Evolutionary conservation across 2,797 vertebrate genomes (phyloP), one percentile per base, ranked within the genome.

Genomic region (Mionectes olivaceus): DNA sequence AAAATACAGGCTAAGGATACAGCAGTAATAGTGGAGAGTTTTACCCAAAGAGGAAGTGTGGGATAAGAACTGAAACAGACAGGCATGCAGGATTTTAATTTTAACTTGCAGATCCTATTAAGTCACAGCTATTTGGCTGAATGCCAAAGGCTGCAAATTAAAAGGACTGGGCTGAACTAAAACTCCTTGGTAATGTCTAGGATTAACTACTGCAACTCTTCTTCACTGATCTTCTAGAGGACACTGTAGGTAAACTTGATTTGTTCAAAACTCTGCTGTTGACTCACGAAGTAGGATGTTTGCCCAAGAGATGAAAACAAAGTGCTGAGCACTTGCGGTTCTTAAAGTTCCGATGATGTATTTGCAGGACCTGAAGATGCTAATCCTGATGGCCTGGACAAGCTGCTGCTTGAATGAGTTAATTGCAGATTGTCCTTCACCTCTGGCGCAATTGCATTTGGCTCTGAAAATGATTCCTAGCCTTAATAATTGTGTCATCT

Each of bases 61-160:
- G 87, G 79, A 73, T 87, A 76, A 89, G 53, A 86, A 68, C 76
- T 33, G 55, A 43, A 91, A 79, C 56, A 86, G 56, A 57, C n/a
- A 89, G 65, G 70, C 74, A 89, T 23, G 65, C n/a, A 73, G 47
- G 82, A 84, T 78, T 94, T 95, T 79, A 69, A 93, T 95, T 96
- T 94, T 79, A 87, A 68, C 61, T 89, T 87, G 69, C 68, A 94
- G 86, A 88, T 75, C 88, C 87, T 76, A 64, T 81, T 81, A 93
- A 91, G 78, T 89, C 90, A 56, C 50, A 92, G 9, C 81, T 70
- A 22, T 79, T 64, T 95, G 87, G 86, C 71, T 89, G 33, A 83
- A 69, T 67, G 81, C 63, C 89, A 91, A 35, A 81, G 27, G 30
- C 10, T 78, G 43, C 68, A 85, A 93, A 83, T 91, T 63, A 43